Evolutionary conservation across 2,113 vertebrate species (phyloP).

Genomic region (Heterotis niloticus): DNA sequence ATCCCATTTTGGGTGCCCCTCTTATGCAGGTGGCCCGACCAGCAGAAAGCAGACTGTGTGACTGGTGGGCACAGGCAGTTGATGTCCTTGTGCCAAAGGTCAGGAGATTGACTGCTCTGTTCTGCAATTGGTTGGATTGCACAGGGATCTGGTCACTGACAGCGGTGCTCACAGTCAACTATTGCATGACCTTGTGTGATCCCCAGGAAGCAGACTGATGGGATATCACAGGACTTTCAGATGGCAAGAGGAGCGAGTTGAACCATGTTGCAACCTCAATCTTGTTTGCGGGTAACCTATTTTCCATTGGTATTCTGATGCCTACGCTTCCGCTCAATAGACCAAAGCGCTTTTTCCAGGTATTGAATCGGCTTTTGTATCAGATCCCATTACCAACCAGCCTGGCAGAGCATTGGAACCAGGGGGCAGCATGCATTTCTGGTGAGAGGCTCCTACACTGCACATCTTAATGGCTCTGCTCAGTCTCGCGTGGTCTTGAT

Average conservation of each 20-base stretch:
- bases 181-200: neutral
- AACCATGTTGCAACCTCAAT: neutral
- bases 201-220: neutral
- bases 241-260: neutral
- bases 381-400: constrained; percentile 53
- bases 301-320: constrained; percentile 1
- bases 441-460: constrained; percentile 1
- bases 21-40: too few species aligned
- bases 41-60: neutral
- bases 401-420: constrained; percentile 36
- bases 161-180: neutral
- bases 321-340: constrained; percentile 33
- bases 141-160: neutral
- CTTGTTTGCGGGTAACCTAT: constrained; percentile 10
- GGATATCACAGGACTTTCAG: neutral
- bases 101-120: neutral
- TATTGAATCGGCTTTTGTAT: constrained; percentile 49
- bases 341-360: constrained; percentile 46
- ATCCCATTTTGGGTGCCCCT: too few species aligned
- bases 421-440: neutral
- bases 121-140: neutral
- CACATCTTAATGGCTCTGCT: constrained; percentile 26
- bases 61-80: neutral
- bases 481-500: constrained; percentile 30
- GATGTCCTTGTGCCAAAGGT: neutral